Percentiles rank a stretch among this genome's conserved stretches.
Evolutionary conservation across 2,797 vertebrate species (phyloP).

Genomic region (Staurois parvus): DNA sequence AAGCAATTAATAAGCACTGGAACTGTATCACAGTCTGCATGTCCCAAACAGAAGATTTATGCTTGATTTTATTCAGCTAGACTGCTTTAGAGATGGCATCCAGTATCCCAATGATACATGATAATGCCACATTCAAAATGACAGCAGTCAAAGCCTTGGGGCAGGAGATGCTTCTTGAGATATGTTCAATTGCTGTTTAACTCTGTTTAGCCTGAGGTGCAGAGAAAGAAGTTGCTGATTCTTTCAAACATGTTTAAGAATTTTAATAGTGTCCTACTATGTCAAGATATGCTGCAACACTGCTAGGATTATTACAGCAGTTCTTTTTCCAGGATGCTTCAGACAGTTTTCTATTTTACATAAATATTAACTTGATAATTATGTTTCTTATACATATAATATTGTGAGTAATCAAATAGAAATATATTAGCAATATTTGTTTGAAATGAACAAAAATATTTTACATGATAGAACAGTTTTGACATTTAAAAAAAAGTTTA

Average conservation of each 20-base stretch:
- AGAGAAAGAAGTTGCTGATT: conserved; percentile 72
- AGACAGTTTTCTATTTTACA: background rate
- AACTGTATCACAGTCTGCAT: conserved; percentile 64
- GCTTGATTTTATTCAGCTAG: conserved; percentile 75
- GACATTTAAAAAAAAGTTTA: too few relatives aligned
- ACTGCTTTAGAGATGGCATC: conserved; percentile 68
- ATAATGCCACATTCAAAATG: conserved; percentile 76
- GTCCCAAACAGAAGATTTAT: conserved; percentile 71
- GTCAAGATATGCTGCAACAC: conserved; percentile 64
- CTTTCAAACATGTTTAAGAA: conserved; percentile 76
- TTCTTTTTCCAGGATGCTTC: conserved; percentile 58
- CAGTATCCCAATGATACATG: conserved; percentile 64
- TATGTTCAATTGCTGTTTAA: conserved; percentile 76
- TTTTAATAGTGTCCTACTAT: conserved; percentile 77
- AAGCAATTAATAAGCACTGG: conserved; percentile 71
- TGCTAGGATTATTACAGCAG: conserved; percentile 52
- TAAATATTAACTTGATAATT: background rate
- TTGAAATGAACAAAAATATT: background rate
- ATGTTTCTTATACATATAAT: background rate
- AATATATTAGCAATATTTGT: background rate
- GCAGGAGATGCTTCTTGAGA: conserved; percentile 76
- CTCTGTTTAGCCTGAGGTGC: conserved; percentile 73
- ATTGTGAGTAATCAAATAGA: background rate
- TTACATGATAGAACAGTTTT: background rate
- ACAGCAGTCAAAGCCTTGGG: conserved; percentile 74